phyloP scores from a whole-genome alignment of 1,140 invertebrate species.

The Drosophila ohnishii region DNA sequence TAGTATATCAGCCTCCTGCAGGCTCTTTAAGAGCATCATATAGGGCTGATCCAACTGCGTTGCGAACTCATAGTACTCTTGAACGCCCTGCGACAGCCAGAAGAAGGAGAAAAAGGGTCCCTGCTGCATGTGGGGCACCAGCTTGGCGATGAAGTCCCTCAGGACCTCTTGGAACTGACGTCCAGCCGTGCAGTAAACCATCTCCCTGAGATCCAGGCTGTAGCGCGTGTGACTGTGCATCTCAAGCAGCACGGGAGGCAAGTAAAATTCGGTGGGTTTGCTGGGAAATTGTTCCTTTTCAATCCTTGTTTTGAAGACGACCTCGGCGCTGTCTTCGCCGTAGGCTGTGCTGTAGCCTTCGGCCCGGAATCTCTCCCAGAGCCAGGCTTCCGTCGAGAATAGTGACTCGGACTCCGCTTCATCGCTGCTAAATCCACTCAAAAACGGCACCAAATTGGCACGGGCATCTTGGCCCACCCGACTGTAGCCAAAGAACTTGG shows the following conservation, averaged over 20 bases:
- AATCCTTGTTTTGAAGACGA: constrained; percentile 9
- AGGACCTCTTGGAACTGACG: constrained; percentile 45
- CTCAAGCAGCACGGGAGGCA: constrained; percentile 44
- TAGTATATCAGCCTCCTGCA: constrained; percentile 82
- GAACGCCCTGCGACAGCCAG: constrained; percentile 55
- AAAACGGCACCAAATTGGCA: constrained; percentile 89
- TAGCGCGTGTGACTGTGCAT: constrained; percentile 41
- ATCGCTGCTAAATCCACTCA: constrained; percentile 86
- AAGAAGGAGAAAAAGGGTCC: constrained; percentile 50
- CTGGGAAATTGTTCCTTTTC: background rate
- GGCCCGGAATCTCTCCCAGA: constrained; percentile 46
- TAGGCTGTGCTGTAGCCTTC: constrained; percentile 42
- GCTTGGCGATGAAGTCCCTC: constrained; percentile 32
- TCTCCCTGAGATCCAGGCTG: constrained; percentile 30
- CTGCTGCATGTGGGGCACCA: constrained; percentile 31
- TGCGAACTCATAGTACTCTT: constrained; percentile 52
- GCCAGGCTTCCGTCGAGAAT: constrained; percentile 75
- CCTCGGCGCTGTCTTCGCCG: constrained; percentile 39
- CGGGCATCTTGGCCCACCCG: constrained; percentile 92
- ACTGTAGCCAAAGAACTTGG: constrained; percentile 90
- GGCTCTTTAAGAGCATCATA: constrained; percentile 3
- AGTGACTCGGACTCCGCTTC: constrained; percentile 85
- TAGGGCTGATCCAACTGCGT: constrained; percentile 34
- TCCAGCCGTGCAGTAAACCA: constrained; percentile 33
- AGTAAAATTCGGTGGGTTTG: constrained; percentile 35